Base-by-base conservation (phyloP, 1,140 invertebrate species). In the Drosophila athabasca region DNA sequence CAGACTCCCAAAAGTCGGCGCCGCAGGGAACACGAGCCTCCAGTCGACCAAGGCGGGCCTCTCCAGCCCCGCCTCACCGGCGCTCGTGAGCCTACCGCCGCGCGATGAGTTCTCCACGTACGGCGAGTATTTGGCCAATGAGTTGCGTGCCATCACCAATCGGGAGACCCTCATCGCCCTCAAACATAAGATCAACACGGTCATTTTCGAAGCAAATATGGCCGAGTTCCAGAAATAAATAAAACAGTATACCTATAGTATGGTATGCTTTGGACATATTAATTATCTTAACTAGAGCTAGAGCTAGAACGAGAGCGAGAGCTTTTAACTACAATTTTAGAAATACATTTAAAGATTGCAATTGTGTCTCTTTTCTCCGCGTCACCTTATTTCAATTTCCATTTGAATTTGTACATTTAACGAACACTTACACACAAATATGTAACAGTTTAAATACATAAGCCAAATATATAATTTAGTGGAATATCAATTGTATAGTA, bases 151-250 rank as follows among this genome's bases (percentile, higher is more conserved):
- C 52, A 90, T 91, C 19, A 71, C 58, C 44, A 90, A 78, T 46
- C 46, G 89, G 15, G 88, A 91, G 68, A 72, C 88, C 35, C 66
- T 91, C n/a, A 72, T 90, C n/a, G 68, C 82, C 5, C 65, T 91
- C 1, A 91, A 91, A 59, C 90, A 91, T 65, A 91, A 91, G 58
- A 91, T 91, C n/a, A 91, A 91, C 49, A 91, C 89, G 9, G 90
- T 89, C n/a, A 90, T 91, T 3, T 91, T 90, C 44, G 90, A 91
- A 53, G 90, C 90, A 17, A 91, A 82, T 69, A 91, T 91, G 90
- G 76, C 89, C 13, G 89, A 91, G 43, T 35, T 91, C 35, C 90
- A 90, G 26, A 91, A 91, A 68, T 91, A 69, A 80, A 70, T 45
- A 35, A 50, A n/a, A 54, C 35, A 19, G n/a, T n/a, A n/a, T n/a